These are phyloP conservation scores for Drosophila barbarae DNA, from an alignment of 2,888 invertebrate genomes.

Conservation along the genomic window DNA sequence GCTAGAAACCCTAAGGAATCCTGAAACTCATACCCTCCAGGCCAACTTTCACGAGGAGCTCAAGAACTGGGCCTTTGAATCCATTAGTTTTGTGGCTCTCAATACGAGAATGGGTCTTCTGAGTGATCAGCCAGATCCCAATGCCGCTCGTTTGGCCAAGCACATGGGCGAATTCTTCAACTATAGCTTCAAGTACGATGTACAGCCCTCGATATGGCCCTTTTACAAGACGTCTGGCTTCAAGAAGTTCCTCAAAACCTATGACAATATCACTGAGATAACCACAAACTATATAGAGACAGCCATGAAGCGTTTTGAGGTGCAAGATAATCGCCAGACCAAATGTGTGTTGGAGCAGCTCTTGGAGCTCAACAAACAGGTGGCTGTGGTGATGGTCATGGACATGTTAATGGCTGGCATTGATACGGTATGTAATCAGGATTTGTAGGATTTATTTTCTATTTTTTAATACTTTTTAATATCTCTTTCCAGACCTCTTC, in stretches of 20 bases:
- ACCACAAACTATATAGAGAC: conserved; percentile 77
- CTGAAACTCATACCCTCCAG: conserved; percentile 53
- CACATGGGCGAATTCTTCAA: conserved; percentile 70
- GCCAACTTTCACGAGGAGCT: conserved; percentile 81
- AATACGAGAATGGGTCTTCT: conserved; percentile 75
- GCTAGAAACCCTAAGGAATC: conserved; percentile 59
- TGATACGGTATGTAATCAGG: conserved; percentile 82
- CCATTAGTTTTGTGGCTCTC: conserved; percentile 78
- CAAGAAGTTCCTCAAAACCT: conserved; percentile 67
- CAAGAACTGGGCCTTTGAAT: conserved; percentile 83
- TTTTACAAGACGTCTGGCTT: conserved; percentile 71
- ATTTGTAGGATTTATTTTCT: fast-evolving
- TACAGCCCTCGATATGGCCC: conserved; percentile 76
- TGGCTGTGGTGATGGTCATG: conserved; percentile 85
- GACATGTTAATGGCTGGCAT: conserved; percentile 87
- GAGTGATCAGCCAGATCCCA: conserved; percentile 55
- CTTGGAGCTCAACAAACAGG: conserved; percentile 82
- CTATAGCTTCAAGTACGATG: conserved; percentile 69
- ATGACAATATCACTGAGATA: conserved; percentile 72
- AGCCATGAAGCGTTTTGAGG: conserved; percentile 71
- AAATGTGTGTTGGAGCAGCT: conserved; percentile 84
- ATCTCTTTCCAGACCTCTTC: conserved; percentile 76
- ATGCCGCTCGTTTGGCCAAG: conserved; percentile 58
- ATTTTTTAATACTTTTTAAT: conserved; percentile 61
- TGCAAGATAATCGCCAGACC: conserved; percentile 12